These are phyloP conservation scores for Drosophila heteroneura DNA, from an alignment of 2,888 invertebrate genomes.

Conservation along the genomic window DNA sequence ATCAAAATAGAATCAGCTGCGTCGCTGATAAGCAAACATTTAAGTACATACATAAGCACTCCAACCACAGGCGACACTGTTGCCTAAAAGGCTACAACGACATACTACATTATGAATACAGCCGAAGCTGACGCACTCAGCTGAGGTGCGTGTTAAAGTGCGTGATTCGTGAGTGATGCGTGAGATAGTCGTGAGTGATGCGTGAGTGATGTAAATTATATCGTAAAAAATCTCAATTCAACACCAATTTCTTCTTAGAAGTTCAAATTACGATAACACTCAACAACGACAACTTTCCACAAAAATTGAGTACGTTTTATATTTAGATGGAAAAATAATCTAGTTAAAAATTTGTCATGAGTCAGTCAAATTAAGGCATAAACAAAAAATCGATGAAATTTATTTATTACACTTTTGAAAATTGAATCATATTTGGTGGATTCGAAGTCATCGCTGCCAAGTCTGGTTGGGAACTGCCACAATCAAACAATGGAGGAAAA, in stretches of 20 bases:
- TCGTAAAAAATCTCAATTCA: background rate
- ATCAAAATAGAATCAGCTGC: slow-evolving; percentile 83
- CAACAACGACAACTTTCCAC: background rate
- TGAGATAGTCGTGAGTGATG: background rate
- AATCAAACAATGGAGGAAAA: slow-evolving; percentile 9
- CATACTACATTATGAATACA: slow-evolving; percentile 57
- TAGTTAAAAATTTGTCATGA: background rate
- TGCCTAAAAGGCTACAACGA: slow-evolving; percentile 57
- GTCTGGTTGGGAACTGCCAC: background rate
- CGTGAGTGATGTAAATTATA: background rate
- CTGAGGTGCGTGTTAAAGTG: slow-evolving; percentile 14
- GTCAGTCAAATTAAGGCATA: background rate
- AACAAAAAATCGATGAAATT: background rate
- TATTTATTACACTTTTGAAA: background rate
- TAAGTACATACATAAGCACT: slow-evolving; percentile 41
- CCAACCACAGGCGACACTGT: slow-evolving; percentile 33
- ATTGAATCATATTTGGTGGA: background rate
- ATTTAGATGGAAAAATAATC: background rate
- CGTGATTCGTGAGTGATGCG: background rate
- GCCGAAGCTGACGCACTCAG: background rate
- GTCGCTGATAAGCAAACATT: slow-evolving; percentile 67
- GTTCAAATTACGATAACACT: background rate
- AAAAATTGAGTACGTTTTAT: background rate
- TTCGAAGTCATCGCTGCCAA: slow-evolving; percentile 28
- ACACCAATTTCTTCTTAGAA: background rate